A percentile compares a stretch with the other conserved stretches of the same genome.
These are phyloP conservation scores for Hyperoplus immaculatus DNA, from an alignment of 2,797 vertebrate species.

Conservation along the genomic window DNA sequence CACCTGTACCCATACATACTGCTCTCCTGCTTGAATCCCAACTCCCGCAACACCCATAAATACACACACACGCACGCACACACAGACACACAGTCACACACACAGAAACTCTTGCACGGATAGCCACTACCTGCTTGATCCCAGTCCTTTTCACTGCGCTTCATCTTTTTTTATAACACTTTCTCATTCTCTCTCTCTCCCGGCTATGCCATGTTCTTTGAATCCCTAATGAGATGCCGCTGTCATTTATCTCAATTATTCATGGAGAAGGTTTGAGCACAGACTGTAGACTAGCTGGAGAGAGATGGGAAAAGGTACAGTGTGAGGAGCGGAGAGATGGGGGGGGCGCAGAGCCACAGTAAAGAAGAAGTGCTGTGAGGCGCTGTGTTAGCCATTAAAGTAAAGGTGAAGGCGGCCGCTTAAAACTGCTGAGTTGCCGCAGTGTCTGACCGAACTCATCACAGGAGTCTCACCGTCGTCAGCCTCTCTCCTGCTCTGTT, in stretches of 20 bases:
- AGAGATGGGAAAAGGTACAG: slow-evolving; percentile 11
- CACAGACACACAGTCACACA: background rate
- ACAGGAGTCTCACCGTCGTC: slow-evolving; percentile 23
- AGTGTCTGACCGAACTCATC: slow-evolving; percentile 44
- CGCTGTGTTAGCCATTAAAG: slow-evolving; percentile 23
- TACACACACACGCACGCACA: background rate
- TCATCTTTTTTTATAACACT: slow-evolving; percentile 68
- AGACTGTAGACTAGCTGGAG: slow-evolving; percentile 66
- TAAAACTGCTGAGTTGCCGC: slow-evolving; percentile 70
- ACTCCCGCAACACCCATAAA: background rate
- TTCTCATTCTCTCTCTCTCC: slow-evolving; percentile 44
- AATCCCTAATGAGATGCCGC: slow-evolving; percentile 69
- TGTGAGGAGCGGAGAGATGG: slow-evolving; percentile 23
- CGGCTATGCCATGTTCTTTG: slow-evolving; percentile 61
- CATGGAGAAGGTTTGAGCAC: slow-evolving; percentile 66
- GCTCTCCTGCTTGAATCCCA: slow-evolving; percentile 6
- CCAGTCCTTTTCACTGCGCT: slow-evolving; percentile 10
- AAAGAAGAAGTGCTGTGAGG: slow-evolving; percentile 41
- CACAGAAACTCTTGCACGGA: no score
- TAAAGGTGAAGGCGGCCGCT: slow-evolving; percentile 48
- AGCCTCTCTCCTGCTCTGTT: slow-evolving; percentile 12
- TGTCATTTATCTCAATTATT: slow-evolving; percentile 82
- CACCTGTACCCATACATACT: background rate
- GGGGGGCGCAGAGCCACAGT: slow-evolving; percentile 1
- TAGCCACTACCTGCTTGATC: slow-evolving; percentile 7